phyloP scores from a whole-genome alignment of 2,113 vertebrate genomes.

The Bos taurus region DNA sequence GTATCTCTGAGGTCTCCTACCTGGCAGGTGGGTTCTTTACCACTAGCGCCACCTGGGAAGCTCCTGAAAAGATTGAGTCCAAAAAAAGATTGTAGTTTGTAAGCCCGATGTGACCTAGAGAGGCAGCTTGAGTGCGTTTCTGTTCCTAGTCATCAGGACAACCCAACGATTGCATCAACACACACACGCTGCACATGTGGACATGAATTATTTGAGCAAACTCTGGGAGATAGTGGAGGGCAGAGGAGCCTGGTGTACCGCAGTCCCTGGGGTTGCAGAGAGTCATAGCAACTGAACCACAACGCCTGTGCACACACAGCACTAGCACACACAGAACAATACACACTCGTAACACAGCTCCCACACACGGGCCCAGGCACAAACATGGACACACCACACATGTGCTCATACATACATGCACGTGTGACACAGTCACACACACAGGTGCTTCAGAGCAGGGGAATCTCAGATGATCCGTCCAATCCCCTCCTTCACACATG shows the following conservation, averaged over 20 bases:
- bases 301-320: fast-evolving
- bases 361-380: not conserved
- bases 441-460: not conserved
- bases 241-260: not conserved
- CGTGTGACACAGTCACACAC: not conserved
- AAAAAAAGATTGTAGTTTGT: not conserved
- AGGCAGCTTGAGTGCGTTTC: not conserved
- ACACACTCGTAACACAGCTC: not conserved
- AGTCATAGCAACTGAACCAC: not conserved
- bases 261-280: not conserved
- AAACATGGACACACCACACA: not conserved
- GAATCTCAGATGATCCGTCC: not conserved
- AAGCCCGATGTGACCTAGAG: not conserved
- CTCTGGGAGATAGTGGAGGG: not conserved
- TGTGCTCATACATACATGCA: fast-evolving
- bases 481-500: not conserved
- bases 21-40: not conserved
- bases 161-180: fast-evolving
- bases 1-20: not conserved
- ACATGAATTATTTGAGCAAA: not conserved
- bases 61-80: not conserved
- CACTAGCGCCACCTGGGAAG: not conserved
- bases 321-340: not conserved
- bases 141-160: not conserved
- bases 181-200: too few relatives aligned